Conservation (phyloP, 2,797 vertebrate genomes). For the Macrochelys suwanniensis region DNA sequence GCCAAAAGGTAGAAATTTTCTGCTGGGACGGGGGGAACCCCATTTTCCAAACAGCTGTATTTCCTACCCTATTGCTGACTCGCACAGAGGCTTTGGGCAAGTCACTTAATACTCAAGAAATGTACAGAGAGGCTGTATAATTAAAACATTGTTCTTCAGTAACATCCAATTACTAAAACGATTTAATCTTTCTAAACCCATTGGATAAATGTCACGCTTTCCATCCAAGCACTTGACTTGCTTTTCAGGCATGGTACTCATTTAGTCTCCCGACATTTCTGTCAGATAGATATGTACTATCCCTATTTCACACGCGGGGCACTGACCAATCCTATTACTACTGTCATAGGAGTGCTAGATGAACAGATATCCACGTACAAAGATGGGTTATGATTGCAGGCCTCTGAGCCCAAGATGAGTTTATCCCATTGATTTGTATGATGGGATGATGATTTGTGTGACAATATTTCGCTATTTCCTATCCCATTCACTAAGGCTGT, state of each 20-base stretch:
- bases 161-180: fast-evolving
- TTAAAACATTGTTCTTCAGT: background rate
- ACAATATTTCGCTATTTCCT: no score
- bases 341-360: fast-evolving
- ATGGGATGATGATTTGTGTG: no score
- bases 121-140: background rate
- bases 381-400: background rate
- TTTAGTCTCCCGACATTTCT: background rate
- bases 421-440: no score
- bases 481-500: no score
- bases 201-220: background rate
- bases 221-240: background rate
- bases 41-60: background rate
- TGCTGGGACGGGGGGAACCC: no score
- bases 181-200: background rate
- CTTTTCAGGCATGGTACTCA: background rate
- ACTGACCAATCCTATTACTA: background rate
- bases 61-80: background rate
- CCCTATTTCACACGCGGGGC: background rate
- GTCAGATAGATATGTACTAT: background rate
- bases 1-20: background rate
- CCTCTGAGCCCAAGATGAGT: no score
- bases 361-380: background rate
- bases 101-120: background rate
- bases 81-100: background rate